Percentiles rank a stretch among this genome's conserved stretches.
phyloP scores from a whole-genome alignment of 2,888 invertebrate genomes.

The Silvanus unidentatus region DNA sequence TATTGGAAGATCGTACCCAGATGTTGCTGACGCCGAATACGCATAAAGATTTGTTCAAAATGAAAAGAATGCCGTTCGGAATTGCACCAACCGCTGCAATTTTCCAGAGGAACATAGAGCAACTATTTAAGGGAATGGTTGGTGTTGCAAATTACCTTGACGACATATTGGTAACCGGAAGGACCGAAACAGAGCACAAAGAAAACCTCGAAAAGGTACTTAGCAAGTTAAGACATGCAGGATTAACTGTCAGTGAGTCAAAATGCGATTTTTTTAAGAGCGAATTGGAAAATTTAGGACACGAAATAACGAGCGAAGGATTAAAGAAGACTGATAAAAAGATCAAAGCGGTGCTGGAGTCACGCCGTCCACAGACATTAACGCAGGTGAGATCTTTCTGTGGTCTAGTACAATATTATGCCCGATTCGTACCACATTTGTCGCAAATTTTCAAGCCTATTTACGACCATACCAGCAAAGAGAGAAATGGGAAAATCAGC shows the following conservation, averaged over 20 bases:
- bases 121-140: conserved; percentile 27
- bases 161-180: conserved; percentile 31
- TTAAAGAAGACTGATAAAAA: conserved; percentile 13
- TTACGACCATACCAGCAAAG: conserved; percentile 10
- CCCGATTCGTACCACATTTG: conserved; percentile 16
- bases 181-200: conserved; percentile 20
- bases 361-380: conserved; percentile 7
- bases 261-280: conserved; percentile 35
- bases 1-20: neutral
- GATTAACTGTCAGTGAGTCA: conserved; percentile 24
- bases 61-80: conserved; percentile 3
- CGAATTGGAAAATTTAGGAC: conserved; percentile 33
- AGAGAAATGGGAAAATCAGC: conserved; percentile 9
- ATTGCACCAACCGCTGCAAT: conserved; percentile 29
- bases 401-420: conserved; percentile 16
- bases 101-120: conserved; percentile 34
- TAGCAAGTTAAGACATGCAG: conserved; percentile 20
- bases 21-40: neutral
- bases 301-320: conserved; percentile 15
- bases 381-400: conserved; percentile 13
- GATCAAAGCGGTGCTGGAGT: conserved; percentile 19
- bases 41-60: neutral
- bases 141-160: conserved; percentile 31
- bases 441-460: conserved; percentile 7
- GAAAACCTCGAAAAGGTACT: conserved; percentile 26